A percentile compares a stretch with the other conserved stretches of the same genome.
Conservation (phyloP, 2,113 vertebrate species). For the Zingel zingel region DNA sequence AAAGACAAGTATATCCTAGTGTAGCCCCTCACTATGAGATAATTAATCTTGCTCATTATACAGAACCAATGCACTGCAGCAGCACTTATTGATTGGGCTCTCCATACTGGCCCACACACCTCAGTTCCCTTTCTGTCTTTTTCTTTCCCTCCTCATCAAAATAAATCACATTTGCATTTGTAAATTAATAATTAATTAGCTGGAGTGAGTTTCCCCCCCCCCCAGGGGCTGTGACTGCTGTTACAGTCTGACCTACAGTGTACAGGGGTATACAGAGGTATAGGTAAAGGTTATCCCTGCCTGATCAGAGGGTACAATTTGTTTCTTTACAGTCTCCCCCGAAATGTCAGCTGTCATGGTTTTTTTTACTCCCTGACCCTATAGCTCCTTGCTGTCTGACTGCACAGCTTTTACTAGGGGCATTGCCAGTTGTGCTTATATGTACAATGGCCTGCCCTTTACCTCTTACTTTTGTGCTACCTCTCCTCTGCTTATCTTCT, state of each 20-base stretch:
- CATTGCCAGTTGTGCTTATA: conserved; percentile 17
- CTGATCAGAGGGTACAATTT: not conserved
- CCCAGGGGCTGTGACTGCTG: not conserved
- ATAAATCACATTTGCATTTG: conserved; percentile 56
- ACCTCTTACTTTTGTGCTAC: conserved; percentile 41
- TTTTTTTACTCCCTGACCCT: not conserved
- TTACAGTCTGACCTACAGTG: conserved; percentile 23
- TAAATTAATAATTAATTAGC: conserved; percentile 39
- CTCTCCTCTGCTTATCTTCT: conserved; percentile 2
- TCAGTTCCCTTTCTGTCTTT: conserved; percentile 7
- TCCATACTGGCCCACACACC: conserved; percentile 5
- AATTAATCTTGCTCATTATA: conserved; percentile 66
- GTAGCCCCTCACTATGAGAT: conserved; percentile 39
- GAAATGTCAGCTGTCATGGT: conserved; percentile 19
- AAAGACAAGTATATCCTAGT: conserved; percentile 8
- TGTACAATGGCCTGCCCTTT: conserved; percentile 38
- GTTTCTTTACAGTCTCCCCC: not conserved
- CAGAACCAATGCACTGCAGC: conserved; percentile 33
- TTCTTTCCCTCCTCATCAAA: conserved; percentile 5
- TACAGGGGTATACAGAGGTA: not conserved
- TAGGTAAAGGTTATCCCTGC: conserved; percentile 42
- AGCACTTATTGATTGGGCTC: conserved; percentile 1
- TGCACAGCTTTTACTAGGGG: conserved; percentile 24
- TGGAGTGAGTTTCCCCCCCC: conserved; percentile 17
- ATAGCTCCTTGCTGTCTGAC: conserved; percentile 17